phyloP scores from a whole-genome alignment of 2,113 vertebrate species.

The Bolborhynchus lineola region DNA sequence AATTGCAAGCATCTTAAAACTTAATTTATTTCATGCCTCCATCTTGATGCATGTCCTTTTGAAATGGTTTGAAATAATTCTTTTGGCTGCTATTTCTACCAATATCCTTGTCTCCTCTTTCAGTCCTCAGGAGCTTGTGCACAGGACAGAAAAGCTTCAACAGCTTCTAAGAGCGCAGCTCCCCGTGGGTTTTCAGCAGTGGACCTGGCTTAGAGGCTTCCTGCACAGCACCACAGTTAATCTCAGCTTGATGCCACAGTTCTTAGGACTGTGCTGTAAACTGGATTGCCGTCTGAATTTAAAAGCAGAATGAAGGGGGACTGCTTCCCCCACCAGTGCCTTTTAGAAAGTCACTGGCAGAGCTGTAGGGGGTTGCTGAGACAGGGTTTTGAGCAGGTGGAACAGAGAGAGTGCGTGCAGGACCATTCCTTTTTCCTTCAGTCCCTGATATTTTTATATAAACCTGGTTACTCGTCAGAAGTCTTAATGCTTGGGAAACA shows the following conservation, averaged over 20 bases:
- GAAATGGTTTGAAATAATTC: background rate
- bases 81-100: background rate
- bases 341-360: background rate
- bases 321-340: background rate
- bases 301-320: background rate
- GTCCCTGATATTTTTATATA: background rate
- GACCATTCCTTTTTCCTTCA: background rate
- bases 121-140: rapidly evolving
- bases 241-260: background rate
- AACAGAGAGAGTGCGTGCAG: background rate
- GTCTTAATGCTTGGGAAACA: background rate
- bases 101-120: background rate
- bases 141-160: background rate
- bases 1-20: background rate
- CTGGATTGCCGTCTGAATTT: background rate
- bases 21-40: background rate
- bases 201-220: background rate
- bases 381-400: background rate
- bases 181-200: background rate
- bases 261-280: background rate
- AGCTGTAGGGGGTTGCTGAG: background rate
- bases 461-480: background rate
- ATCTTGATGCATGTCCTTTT: background rate
- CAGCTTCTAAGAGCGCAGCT: background rate
- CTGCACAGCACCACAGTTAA: background rate